These are phyloP conservation scores for Alosa sapidissima DNA, from an alignment of 2,797 vertebrate species.

Conservation along the genomic window DNA sequence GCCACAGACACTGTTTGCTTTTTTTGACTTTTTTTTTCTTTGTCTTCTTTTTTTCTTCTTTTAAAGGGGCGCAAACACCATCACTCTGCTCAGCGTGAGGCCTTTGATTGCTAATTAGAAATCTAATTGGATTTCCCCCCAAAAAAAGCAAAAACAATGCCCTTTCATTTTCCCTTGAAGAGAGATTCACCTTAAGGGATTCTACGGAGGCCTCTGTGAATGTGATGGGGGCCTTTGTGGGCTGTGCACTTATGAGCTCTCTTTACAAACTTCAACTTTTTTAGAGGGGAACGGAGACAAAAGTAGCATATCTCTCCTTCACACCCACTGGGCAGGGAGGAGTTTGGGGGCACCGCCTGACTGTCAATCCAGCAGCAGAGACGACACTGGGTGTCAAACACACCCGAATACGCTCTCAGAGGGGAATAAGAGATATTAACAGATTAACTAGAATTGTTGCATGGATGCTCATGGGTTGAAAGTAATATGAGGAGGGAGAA, in stretches of 20 bases:
- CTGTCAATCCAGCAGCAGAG: not conserved
- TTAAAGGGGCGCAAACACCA: slow-evolving; percentile 43
- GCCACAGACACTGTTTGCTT: not conserved
- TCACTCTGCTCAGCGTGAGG: slow-evolving; percentile 48
- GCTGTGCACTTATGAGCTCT: not conserved
- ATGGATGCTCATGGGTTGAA: not conserved
- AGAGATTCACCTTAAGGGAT: slow-evolving; percentile 29
- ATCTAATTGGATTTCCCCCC: slow-evolving; percentile 58
- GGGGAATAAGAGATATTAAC: too few species aligned
- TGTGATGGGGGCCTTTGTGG: slow-evolving; percentile 17
- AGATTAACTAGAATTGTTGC: not conserved
- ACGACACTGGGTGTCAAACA: not conserved
- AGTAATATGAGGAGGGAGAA: not conserved
- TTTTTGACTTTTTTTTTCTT: not conserved
- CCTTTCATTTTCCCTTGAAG: slow-evolving; percentile 46
- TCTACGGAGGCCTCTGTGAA: slow-evolving; percentile 16
- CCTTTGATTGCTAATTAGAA: slow-evolving; percentile 60
- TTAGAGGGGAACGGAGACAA: slow-evolving; percentile 16
- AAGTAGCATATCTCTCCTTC: not conserved
- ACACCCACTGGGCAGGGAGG: not conserved
- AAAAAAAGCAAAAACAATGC: slow-evolving; percentile 35
- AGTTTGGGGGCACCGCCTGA: not conserved
- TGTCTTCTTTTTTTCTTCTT: slow-evolving; percentile 46
- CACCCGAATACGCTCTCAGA: not conserved
- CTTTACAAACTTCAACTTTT: not conserved